Evolutionary conservation across 2,888 invertebrate genomes (phyloP).

Genomic region (Cyrtodaria siliqua): DNA sequence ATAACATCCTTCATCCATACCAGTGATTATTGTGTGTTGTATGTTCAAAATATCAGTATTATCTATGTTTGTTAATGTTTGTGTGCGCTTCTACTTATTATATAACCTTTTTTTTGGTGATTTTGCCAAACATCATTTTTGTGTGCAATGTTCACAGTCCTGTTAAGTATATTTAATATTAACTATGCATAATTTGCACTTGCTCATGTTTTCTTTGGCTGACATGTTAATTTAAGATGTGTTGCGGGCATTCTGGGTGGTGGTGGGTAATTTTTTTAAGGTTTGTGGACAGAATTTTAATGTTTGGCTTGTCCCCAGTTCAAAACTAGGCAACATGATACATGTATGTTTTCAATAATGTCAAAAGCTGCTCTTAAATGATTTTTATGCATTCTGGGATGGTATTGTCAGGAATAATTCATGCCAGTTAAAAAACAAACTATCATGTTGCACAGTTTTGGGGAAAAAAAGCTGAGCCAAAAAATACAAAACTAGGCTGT

Average conservation of each 20-base stretch:
- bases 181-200: conserved; percentile 23
- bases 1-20: conserved; percentile 73
- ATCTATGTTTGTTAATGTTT: conserved; percentile 4
- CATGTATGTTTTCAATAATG: too few relatives aligned
- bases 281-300: too few relatives aligned
- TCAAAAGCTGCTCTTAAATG: too few relatives aligned
- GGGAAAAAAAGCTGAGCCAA: too few relatives aligned
- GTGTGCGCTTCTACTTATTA: not conserved
- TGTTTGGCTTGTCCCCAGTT: too few relatives aligned
- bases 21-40: conserved; percentile 38
- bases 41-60: not conserved
- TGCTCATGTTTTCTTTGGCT: conserved; percentile 60
- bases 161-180: conserved; percentile 17
- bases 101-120: conserved; percentile 36
- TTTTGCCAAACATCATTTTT: conserved; percentile 31
- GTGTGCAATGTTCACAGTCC: conserved; percentile 45
- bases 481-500: not conserved
- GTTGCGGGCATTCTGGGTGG: not conserved
- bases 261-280: too few relatives aligned
- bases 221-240: conserved; percentile 2
- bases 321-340: too few relatives aligned
- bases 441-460: too few relatives aligned
- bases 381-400: too few relatives aligned
- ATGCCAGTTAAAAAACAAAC: too few relatives aligned
- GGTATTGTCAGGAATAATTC: too few relatives aligned